phyloP scores from a whole-genome alignment of 30 jellyfish, hydroid and myxozoan genomes.

The Sanderia malayensis region DNA sequence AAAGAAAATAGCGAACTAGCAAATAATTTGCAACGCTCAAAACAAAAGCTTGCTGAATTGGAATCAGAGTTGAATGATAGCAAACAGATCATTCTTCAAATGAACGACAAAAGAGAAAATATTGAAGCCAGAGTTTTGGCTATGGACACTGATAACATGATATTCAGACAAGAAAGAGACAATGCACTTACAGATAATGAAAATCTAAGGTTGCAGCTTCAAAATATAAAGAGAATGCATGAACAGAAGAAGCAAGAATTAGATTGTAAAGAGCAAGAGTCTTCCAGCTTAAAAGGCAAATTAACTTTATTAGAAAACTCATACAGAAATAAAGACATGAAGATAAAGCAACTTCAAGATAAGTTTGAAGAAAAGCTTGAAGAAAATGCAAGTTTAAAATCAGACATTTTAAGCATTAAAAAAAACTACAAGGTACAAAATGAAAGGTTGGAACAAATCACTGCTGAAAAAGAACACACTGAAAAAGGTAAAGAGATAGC shows the following conservation, averaged over 20 bases:
- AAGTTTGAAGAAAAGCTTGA: slow-evolving; percentile 23
- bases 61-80: slow-evolving; percentile 16
- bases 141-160: slow-evolving; percentile 48
- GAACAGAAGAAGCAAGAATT: slow-evolving; percentile 12
- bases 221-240: slow-evolving; percentile 1
- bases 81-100: slow-evolving; percentile 16
- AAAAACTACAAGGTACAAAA: slow-evolving; percentile 16
- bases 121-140: slow-evolving; percentile 13
- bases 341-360: slow-evolving; percentile 24
- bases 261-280: slow-evolving; percentile 21
- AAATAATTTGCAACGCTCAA: slow-evolving; percentile 38
- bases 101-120: background rate
- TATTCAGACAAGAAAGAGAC: slow-evolving; percentile 62
- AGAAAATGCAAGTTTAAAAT: slow-evolving; percentile 19
- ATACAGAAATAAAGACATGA: slow-evolving; percentile 19
- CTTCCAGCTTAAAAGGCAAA: slow-evolving; percentile 3
- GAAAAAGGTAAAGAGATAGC: slow-evolving; percentile 34
- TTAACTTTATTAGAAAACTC: slow-evolving; percentile 1
- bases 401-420: background rate
- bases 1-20: slow-evolving; percentile 5
- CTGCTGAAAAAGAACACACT: slow-evolving; percentile 10
- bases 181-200: slow-evolving; percentile 37
- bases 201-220: slow-evolving; percentile 30
- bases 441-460: slow-evolving; percentile 19
- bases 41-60: slow-evolving; percentile 15